Evolutionary conservation across 2,113 vertebrate species (phyloP), one percentile per base, ranked within the genome.

Genomic region (Chinchilla lanigera): DNA sequence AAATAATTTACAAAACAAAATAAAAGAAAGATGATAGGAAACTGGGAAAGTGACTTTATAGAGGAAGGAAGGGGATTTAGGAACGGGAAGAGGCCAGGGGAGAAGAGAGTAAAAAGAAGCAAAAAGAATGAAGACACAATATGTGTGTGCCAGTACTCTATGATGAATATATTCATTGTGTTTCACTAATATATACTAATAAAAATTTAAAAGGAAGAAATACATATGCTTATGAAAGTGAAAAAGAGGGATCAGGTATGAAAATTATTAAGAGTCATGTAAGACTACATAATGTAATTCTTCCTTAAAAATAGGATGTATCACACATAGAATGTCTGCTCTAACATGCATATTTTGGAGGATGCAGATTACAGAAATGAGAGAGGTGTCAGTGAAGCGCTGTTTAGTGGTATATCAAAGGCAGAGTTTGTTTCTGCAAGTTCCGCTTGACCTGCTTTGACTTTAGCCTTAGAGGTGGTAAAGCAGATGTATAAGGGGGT

Each of bases 301-400:
- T 97, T 85, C 41, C 17, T 65, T 84, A 91, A 95, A 92, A 92
- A 35, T 69, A 30, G 41, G 52, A 13, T 33, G 10, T 86, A 35
- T 94, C 61, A 54, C 65, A 86, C 63, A 71, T n/a, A 85, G 60
- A 87, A 94, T 81, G 47, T 50, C 22, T 78, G 24, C 7, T 77
- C 73, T 77, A 28, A 26, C 47, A 28, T 58, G 14, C 35, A 24
- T 85, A 24, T 44, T 75, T 78, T 93, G 22, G n/a, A 83, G 35
- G 17, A 28, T 17, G 35, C 3, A 54, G 41, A 69, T 30, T 82
- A 44, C 3, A 86, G 61, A 93, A 84, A 87, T 41, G 95, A 60
- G 14, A 77, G 41, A 71, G 50, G 80, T 85, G 71, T 44, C 84
- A 88, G 22, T 35, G 58, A 71, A 26, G 71, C 63, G 35, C 89